Conservation (phyloP, 2,797 vertebrate species). For the Sebastolobus altivelis region DNA sequence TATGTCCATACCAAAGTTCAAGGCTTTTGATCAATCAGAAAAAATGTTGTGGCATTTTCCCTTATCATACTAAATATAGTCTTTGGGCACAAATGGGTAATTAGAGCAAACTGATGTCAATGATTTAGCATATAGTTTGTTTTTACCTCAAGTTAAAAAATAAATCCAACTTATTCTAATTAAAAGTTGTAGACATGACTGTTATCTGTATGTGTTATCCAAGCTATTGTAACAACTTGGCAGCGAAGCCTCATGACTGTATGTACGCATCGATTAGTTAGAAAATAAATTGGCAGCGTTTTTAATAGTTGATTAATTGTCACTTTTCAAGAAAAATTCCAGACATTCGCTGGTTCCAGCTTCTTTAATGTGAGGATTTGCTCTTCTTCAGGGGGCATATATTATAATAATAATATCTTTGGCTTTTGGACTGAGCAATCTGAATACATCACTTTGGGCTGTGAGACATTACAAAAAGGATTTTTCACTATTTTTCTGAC, state of each 20-base stretch:
- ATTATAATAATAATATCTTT: background rate
- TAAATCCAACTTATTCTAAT: conserved; percentile 1
- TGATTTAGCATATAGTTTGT: conserved; percentile 1
- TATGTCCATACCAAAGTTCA: too few species aligned
- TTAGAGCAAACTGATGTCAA: conserved; percentile 9
- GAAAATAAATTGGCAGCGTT: background rate
- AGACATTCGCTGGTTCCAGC: background rate
- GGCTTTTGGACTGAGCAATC: background rate
- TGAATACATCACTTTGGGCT: background rate
- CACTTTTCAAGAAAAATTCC: background rate
- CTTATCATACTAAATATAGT: too few species aligned
- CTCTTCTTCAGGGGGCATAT: background rate
- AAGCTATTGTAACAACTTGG: background rate
- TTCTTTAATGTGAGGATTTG: background rate
- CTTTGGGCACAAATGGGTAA: background rate
- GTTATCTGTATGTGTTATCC: background rate
- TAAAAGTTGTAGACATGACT: background rate
- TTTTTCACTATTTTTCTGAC: background rate
- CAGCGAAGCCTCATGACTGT: background rate
- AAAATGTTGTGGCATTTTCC: too few species aligned
- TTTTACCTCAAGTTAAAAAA: conserved; percentile 22
- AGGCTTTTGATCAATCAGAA: too few species aligned
- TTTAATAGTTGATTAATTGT: background rate
- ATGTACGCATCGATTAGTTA: background rate
- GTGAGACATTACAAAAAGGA: background rate